These are phyloP conservation scores for Nebria brevicollis DNA, from an alignment of 2,888 invertebrate genomes.

Conservation along the genomic window DNA sequence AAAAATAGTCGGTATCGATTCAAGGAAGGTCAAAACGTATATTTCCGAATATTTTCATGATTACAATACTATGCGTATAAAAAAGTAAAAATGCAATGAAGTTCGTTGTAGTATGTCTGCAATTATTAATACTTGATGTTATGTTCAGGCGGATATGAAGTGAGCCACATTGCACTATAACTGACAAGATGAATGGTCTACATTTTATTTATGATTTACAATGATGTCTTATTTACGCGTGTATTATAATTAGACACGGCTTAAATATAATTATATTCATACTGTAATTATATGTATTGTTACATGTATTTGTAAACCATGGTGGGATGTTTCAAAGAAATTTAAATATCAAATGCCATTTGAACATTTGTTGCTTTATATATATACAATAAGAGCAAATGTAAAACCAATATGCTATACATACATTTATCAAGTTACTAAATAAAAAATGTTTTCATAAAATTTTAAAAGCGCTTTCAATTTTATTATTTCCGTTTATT, in stretches of 20 bases:
- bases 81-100: slow-evolving; percentile 16
- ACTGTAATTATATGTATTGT: slow-evolving; percentile 27
- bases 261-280: slow-evolving; percentile 16
- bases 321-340: neutral
- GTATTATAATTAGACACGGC: slow-evolving; percentile 34
- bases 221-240: slow-evolving; percentile 41
- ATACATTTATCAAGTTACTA: too few relatives aligned
- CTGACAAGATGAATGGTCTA: slow-evolving; percentile 39
- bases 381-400: neutral
- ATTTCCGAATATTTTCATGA: too few relatives aligned
- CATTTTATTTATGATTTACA: slow-evolving; percentile 36
- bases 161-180: slow-evolving; percentile 14
- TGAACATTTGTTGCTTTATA: neutral
- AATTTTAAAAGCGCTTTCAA: too few relatives aligned
- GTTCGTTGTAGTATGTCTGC: slow-evolving; percentile 20
- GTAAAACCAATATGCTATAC: too few relatives aligned
- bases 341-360: neutral
- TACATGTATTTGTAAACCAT: neutral
- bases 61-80: neutral
- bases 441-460: too few relatives aligned
- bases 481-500: too few relatives aligned
- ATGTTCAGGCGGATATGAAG: slow-evolving; percentile 32
- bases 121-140: slow-evolving; percentile 20
- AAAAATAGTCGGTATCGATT: too few relatives aligned
- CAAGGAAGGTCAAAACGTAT: too few relatives aligned